phyloP scores from a whole-genome alignment of 2,113 vertebrate genomes.

The Meles meles region DNA sequence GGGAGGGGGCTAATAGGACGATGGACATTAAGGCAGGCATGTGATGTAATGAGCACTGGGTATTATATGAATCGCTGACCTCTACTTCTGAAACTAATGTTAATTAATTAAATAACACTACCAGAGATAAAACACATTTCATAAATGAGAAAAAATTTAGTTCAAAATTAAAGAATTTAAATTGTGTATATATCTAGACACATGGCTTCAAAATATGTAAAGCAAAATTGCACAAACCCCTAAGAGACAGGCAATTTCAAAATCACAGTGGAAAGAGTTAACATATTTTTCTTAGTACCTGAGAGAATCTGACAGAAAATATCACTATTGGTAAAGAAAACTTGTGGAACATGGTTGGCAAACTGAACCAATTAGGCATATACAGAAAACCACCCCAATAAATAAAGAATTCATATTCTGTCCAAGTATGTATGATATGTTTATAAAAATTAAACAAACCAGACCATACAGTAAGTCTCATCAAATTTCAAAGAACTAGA shows the following conservation, averaged over 20 bases:
- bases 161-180: not conserved
- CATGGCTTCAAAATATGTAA: not conserved
- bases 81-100: no score
- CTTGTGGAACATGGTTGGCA: not conserved
- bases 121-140: not conserved
- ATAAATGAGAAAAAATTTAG: not conserved
- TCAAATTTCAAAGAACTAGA: not conserved
- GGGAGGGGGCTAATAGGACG: no score
- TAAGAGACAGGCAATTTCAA: not conserved
- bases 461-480: not conserved
- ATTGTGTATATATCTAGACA: not conserved
- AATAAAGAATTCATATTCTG: not conserved
- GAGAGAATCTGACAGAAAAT: not conserved
- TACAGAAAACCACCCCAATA: not conserved
- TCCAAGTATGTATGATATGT: not conserved
- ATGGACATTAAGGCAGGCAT: no score
- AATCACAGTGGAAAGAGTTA: not conserved
- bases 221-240: not conserved
- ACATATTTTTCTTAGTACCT: not conserved
- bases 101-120: not conserved
- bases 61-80: no score
- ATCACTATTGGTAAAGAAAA: not conserved
- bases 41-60: no score
- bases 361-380: not conserved
- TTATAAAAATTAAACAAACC: not conserved